A percentile compares a stretch with the other conserved stretches of the same genome.
These are phyloP conservation scores for Cetonia aurata DNA, from an alignment of 2,888 invertebrate species.

Conservation along the genomic window DNA sequence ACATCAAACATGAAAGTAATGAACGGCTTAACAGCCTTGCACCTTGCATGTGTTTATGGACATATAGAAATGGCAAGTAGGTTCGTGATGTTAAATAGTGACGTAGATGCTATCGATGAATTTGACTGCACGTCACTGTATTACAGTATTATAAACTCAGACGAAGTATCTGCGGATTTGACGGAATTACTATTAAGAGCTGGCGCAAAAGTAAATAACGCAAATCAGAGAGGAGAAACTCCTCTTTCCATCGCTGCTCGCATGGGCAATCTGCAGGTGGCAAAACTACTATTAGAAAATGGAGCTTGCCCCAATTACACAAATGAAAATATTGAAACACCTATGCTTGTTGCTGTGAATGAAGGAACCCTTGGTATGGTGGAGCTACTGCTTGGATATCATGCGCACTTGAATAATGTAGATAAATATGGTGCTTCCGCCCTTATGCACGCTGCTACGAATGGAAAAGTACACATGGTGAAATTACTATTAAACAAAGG, in stretches of 20 bases:
- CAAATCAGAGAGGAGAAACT: neutral
- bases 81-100: neutral
- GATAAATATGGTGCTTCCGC: too few relatives aligned
- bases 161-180: neutral
- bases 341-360: too few relatives aligned
- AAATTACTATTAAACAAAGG: too few relatives aligned
- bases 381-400: too few relatives aligned
- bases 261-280: neutral
- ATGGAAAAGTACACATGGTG: neutral
- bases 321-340: neutral
- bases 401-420: too few relatives aligned
- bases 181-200: too few relatives aligned
- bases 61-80: neutral
- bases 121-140: constrained; percentile 2
- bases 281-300: neutral
- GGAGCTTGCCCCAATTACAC: too few relatives aligned
- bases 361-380: too few relatives aligned
- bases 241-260: neutral
- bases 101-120: neutral
- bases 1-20: neutral
- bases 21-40: neutral
- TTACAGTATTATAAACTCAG: neutral
- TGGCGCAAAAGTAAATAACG: neutral
- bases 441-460: neutral
- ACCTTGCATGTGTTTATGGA: neutral